These are phyloP conservation scores for Thymelicus lineola DNA, from an alignment of 2,888 invertebrate genomes.

Conservation along the genomic window DNA sequence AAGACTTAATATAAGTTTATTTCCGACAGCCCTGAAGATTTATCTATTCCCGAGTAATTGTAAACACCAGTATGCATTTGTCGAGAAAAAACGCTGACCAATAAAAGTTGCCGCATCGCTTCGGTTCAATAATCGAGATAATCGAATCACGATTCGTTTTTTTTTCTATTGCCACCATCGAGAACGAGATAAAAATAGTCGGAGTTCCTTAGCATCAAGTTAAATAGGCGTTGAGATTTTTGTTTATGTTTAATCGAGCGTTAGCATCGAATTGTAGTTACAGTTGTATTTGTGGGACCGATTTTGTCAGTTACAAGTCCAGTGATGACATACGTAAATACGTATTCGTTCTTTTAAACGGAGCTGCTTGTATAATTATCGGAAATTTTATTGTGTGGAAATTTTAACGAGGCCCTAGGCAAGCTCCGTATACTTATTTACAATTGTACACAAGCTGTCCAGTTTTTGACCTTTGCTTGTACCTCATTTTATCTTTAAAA, in stretches of 20 bases:
- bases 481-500: no score
- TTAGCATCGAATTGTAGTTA: conserved; percentile 16
- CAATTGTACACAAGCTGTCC: no score
- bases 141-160: conserved; percentile 63
- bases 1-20: neutral
- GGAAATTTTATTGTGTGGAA: no score
- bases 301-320: conserved; percentile 53
- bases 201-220: conserved; percentile 62
- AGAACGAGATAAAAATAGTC: conserved; percentile 60
- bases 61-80: conserved; percentile 30
- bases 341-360: no score
- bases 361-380: no score
- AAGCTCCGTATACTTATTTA: no score
- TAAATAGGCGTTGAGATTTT: conserved; percentile 51
- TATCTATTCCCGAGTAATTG: conserved; percentile 39
- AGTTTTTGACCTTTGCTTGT: no score
- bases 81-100: conserved; percentile 50
- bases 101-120: conserved; percentile 48
- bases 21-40: conserved; percentile 38
- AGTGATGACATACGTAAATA: conserved; percentile 3
- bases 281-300: conserved; percentile 39
- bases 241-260: conserved; percentile 49
- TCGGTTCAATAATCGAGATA: conserved; percentile 60
- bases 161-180: conserved; percentile 50
- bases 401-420: no score